Evolutionary conservation across 2,888 invertebrate species (phyloP).

Genomic region (Clusia tigrina): DNA sequence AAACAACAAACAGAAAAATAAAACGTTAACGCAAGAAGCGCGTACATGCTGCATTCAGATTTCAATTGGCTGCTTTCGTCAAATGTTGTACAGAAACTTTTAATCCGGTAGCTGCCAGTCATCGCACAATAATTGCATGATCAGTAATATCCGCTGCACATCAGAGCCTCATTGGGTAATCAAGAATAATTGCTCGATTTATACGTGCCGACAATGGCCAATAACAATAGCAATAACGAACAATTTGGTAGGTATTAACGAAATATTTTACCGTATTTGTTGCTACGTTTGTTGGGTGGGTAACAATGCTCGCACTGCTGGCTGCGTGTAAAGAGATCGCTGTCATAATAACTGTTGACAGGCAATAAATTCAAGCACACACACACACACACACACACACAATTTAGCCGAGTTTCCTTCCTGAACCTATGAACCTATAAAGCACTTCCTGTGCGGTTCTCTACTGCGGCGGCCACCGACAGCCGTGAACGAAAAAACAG

Average conservation of each 20-base stretch:
- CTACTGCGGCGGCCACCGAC: not conserved
- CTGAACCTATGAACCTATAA: not conserved
- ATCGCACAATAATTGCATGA: conserved; percentile 46
- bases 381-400: conserved; percentile 32
- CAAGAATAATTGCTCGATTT: conserved; percentile 49
- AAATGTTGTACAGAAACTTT: not conserved
- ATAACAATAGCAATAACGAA: conserved; percentile 28
- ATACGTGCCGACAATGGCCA: conserved; percentile 2
- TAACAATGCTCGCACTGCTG: not conserved
- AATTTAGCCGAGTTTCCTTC: conserved; percentile 53
- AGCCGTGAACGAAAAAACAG: conserved; percentile 32
- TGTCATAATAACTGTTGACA: conserved; percentile 52
- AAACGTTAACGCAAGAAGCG: not conserved
- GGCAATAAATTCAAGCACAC: conserved; percentile 55
- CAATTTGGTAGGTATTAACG: conserved; percentile 48
- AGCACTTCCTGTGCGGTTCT: too few species aligned
- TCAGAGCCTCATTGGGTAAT: conserved; percentile 41
- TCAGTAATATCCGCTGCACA: conserved; percentile 3
- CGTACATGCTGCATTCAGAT: too few species aligned
- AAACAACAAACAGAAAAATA: not conserved
- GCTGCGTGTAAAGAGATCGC: conserved; percentile 45
- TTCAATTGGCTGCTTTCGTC: not conserved
- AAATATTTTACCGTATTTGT: conserved; percentile 6
- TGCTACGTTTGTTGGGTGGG: not conserved
- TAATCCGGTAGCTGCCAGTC: conserved; percentile 35